Evolutionary conservation across 2,113 vertebrate species (phyloP).

Genomic region (Ondatra zibethicus): DNA sequence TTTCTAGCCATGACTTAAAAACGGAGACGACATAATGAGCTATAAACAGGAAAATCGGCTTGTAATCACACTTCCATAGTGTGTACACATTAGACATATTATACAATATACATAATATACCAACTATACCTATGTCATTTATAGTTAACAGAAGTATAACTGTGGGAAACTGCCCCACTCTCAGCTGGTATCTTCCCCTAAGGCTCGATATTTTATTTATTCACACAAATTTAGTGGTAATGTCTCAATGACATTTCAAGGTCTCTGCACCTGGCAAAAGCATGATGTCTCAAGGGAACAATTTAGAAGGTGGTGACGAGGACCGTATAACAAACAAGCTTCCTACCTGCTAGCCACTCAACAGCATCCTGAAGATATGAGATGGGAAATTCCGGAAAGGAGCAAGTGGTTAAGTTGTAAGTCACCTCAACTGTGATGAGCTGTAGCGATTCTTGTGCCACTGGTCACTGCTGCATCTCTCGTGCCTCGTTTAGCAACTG

Average conservation of each 20-base stretch:
- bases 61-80: neutral
- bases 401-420: neutral
- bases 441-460: neutral
- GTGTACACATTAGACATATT: neutral
- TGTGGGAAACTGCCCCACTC: neutral
- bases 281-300: neutral
- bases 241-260: neutral
- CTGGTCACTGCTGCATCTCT: neutral
- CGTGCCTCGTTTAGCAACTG: neutral
- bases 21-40: neutral
- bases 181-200: neutral
- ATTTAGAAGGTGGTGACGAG: neutral
- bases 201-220: neutral
- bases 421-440: neutral
- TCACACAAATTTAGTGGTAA: neutral
- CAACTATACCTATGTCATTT: neutral
- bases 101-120: too few species aligned
- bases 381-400: neutral
- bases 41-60: neutral
- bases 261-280: neutral
- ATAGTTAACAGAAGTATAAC: neutral
- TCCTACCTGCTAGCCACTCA: neutral
- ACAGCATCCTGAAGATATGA: neutral
- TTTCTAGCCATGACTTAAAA: neutral
- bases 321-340: neutral